Base-by-base conservation (phyloP, 2,888 invertebrate species). In the Cyaniris semiargus region DNA sequence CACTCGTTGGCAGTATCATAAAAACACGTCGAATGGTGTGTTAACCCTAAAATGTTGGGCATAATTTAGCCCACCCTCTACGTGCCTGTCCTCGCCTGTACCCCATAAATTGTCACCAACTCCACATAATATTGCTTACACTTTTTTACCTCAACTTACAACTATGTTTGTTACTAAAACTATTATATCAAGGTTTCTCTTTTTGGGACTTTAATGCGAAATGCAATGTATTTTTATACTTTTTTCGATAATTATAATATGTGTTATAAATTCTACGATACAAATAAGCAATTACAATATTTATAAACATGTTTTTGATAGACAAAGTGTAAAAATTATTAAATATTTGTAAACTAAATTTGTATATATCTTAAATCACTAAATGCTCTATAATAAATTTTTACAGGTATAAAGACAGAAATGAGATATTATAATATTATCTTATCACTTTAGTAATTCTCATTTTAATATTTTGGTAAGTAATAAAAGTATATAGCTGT, bases 61-160 rank as follows among this genome's bases (percentile, higher is more conserved):
- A 23, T 60, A 60, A 60, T 60, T 23, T 60, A 60, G 60, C 23
- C 60, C 23, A 60, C 60, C 60, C 60, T 60, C 60, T 21, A 23
- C 23, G 60, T 13, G 60, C 60, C 60, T 60, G 60, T 23, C 60
- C 23, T 60, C 60, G 60, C 60, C 60, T 23, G 21, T 10, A 60
- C 10, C 21, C 60, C 23, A 60, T 60, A 60, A 60, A 60, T 60
- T 60, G 4, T 23, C 23, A 23, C 60, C 23, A 8, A 23, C 60
- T 60, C 23, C 13, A 60, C 60, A 23, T 60, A 60, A 60, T 60
- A 60, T 23, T 60, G 60, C 60, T 60, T 60, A 60, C 60, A 60
- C 60, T 60, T 23, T 60, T 60, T 23, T 60, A 60, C 21, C 60
- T 13, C n/a, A 56, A 58, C n/a, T 56, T n/a, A 56, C 56, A 58